These are phyloP conservation scores for Ornithorhynchus anatinus DNA, from an alignment of 2,113 vertebrate species.

Conservation along the genomic window DNA sequence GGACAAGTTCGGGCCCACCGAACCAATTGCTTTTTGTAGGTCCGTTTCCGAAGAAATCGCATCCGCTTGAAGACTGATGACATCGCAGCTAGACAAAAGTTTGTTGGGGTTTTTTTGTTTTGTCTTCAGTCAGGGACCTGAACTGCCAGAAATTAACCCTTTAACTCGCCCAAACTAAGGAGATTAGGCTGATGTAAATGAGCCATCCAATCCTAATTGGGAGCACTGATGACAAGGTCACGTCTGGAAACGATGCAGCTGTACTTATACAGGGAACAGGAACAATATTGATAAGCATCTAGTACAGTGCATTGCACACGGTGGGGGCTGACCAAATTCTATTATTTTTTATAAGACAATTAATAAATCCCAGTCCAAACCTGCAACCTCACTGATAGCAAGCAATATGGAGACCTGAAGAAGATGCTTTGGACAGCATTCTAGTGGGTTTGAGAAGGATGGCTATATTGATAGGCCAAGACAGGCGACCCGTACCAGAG, in stretches of 20 bases:
- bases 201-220: not conserved
- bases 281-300: not conserved
- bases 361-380: constrained; percentile 38
- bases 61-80: not conserved
- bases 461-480: too few species aligned
- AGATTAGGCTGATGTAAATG: not conserved
- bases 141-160: not conserved
- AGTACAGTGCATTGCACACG: not conserved
- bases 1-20: constrained; percentile 9
- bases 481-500: too few species aligned
- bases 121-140: constrained; percentile 2
- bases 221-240: constrained; percentile 7
- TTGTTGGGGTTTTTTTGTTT: not conserved
- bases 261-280: not conserved
- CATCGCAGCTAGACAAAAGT: not conserved
- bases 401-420: too few species aligned
- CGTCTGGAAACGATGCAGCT: too few species aligned
- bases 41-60: not conserved
- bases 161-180: constrained; percentile 32
- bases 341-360: constrained; percentile 41
- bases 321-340: constrained; percentile 2
- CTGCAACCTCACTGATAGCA: constrained; percentile 1
- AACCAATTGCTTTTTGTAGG: constrained; percentile 12
- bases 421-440: too few species aligned
- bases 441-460: too few species aligned